These are phyloP conservation scores for Trichoplusia ni DNA, from an alignment of 1,140 invertebrate species.

Conservation along the genomic window DNA sequence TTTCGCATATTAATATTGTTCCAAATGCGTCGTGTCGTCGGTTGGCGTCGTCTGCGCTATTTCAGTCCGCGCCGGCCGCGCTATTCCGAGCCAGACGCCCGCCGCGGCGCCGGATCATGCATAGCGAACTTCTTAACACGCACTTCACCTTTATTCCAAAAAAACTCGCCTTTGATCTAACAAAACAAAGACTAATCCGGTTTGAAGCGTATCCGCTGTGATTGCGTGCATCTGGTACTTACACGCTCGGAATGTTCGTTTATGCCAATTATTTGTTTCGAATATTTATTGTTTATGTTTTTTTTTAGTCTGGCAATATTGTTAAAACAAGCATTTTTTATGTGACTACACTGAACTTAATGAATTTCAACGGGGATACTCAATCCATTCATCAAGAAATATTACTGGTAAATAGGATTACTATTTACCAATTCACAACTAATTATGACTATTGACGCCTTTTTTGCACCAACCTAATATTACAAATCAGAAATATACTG, in stretches of 20 bases:
- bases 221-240: conserved; percentile 13
- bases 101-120: conserved; percentile 45
- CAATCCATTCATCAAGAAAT: too few relatives aligned
- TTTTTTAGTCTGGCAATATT: too few relatives aligned
- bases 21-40: conserved; percentile 52
- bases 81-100: conserved; percentile 67
- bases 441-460: too few relatives aligned
- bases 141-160: conserved; percentile 58
- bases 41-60: conserved; percentile 66
- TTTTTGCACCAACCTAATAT: too few relatives aligned
- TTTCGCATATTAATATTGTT: conserved; percentile 66
- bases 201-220: not conserved
- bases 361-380: too few relatives aligned
- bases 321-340: too few relatives aligned
- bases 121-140: conserved; percentile 42
- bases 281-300: too few relatives aligned
- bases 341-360: too few relatives aligned
- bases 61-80: conserved; percentile 41
- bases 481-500: too few relatives aligned
- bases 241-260: not conserved
- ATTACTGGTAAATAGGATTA: too few relatives aligned
- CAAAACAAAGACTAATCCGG: conserved; percentile 33
- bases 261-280: not conserved
- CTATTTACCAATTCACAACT: too few relatives aligned
- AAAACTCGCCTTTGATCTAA: conserved; percentile 59